Base-by-base conservation (phyloP, 2,797 vertebrate genomes). In the Urophycis tenuis region DNA sequence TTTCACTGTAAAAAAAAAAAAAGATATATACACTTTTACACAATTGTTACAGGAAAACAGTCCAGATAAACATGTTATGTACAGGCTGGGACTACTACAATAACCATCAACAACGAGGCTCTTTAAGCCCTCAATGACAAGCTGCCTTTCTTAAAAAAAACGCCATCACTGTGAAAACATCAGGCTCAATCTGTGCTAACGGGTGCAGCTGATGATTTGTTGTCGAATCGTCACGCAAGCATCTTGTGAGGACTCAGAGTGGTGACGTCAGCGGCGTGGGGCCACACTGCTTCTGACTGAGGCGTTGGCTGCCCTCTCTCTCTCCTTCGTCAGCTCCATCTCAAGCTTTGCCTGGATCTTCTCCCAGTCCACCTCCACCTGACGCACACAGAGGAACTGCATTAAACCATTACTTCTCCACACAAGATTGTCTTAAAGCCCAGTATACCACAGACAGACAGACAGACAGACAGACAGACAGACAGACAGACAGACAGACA, bases 271-370 rank as follows among this genome's bases (percentile, higher is more conserved):
- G 4, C 85, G 92, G 69, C 92, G 93, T 3, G 89, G 79, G 5
- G 92, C 93, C 69, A 92, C 11, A 19, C 86, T 94, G 87, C 92
- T 94, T 81, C 80, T 91, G 81, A 91, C 77, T 10, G 92, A 88
- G 3, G 78, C 69, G 49, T 81, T 90, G 0, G 92, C 91, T 36
- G 94, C 93, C 82, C 88, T 85, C 83, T 98, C 96, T 76, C 93
- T 91, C 85, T 99, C 98, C 87, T 94, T 97, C 10, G 93, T 89
- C 74, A 98, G 86, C 90, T 99, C 98, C 95, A 97, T 93, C 85
- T 99, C 95, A 49, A 98, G 96, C 91, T 99, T 99, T 31, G 94
- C 95, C 92, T 95, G 95, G 91, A 99, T 97, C 92, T 98, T 99
- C 78, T 95, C 93, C 98, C 97, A 99, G 82, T 99, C 94, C 86